Conservation (phyloP, 2,888 invertebrate species). For the Zaprionus obscuricornis region DNA sequence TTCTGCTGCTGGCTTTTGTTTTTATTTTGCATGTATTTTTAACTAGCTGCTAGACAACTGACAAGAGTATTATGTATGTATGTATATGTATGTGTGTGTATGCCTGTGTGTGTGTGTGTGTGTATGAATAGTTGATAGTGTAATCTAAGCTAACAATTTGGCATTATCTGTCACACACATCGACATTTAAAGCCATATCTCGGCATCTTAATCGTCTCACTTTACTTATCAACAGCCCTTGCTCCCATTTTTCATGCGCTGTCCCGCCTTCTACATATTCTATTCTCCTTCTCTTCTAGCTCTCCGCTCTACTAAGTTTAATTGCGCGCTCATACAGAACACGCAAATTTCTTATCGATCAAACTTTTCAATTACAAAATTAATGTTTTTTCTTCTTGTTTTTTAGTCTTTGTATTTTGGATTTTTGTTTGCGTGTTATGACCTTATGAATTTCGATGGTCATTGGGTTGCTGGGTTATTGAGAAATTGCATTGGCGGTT, state of each 20-base stretch:
- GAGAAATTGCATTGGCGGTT: slow-evolving; percentile 58
- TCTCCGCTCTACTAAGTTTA: no score
- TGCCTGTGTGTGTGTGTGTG: not conserved
- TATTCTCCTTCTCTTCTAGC: not conserved
- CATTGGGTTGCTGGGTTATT: slow-evolving; percentile 45
- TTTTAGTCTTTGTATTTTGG: not conserved
- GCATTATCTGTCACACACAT: slow-evolving; percentile 28
- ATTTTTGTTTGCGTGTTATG: slow-evolving; percentile 59
- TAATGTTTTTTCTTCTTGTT: slow-evolving; percentile 13
- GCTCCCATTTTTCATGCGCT: slow-evolving; percentile 27
- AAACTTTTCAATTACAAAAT: slow-evolving; percentile 61
- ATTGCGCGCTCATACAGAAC: slow-evolving; percentile 22
- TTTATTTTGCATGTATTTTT: slow-evolving; percentile 63
- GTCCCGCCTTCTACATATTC: not conserved
- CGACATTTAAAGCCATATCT: slow-evolving; percentile 31
- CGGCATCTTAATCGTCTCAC: slow-evolving; percentile 32
- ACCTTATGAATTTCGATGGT: slow-evolving; percentile 53
- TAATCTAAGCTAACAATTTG: slow-evolving; percentile 34
- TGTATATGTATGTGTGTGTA: not conserved
- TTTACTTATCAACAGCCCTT: slow-evolving; percentile 44
- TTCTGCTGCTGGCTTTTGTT: slow-evolving; percentile 22
- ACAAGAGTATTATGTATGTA: slow-evolving; percentile 31
- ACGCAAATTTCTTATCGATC: slow-evolving; percentile 76
- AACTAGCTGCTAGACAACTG: slow-evolving; percentile 60
- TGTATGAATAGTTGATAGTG: slow-evolving; percentile 29